Conservation (phyloP, 2,888 invertebrate genomes). For the Meta bourneti region DNA sequence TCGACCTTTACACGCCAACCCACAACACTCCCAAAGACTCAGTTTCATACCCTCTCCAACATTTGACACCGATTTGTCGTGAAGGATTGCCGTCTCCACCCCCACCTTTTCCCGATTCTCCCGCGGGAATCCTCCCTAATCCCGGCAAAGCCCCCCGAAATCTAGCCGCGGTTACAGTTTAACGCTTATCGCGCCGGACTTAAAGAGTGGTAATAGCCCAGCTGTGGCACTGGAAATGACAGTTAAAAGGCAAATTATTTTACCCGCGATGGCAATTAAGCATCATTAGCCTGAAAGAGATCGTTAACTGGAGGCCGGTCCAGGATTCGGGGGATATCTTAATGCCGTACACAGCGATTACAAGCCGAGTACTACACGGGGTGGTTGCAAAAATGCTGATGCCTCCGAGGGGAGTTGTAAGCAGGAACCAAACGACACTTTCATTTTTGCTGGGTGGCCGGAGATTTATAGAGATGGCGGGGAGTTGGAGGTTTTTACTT, state of each 20-base stretch:
- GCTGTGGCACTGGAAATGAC: constrained; percentile 47
- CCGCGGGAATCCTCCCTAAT: background rate
- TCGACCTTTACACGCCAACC: too few relatives aligned
- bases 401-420: constrained; percentile 38
- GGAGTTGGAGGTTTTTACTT: background rate
- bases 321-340: constrained; percentile 7
- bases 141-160: background rate
- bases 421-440: constrained; percentile 23
- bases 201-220: constrained; percentile 32
- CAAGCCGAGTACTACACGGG: background rate
- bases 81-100: too few relatives aligned
- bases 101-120: background rate
- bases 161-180: constrained; percentile 18
- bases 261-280: constrained; percentile 61
- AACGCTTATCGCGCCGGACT: background rate
- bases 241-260: constrained; percentile 70
- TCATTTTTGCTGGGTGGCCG: constrained; percentile 12
- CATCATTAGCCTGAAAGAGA: constrained; percentile 57
- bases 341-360: constrained; percentile 19
- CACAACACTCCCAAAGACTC: background rate
- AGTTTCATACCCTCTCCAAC: background rate
- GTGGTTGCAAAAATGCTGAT: constrained; percentile 33
- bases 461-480: constrained; percentile 24
- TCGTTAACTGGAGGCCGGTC: constrained; percentile 46
- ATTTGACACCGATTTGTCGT: background rate